phyloP scores from a whole-genome alignment of 2,113 vertebrate species.

The Myiagra hebetior region DNA sequence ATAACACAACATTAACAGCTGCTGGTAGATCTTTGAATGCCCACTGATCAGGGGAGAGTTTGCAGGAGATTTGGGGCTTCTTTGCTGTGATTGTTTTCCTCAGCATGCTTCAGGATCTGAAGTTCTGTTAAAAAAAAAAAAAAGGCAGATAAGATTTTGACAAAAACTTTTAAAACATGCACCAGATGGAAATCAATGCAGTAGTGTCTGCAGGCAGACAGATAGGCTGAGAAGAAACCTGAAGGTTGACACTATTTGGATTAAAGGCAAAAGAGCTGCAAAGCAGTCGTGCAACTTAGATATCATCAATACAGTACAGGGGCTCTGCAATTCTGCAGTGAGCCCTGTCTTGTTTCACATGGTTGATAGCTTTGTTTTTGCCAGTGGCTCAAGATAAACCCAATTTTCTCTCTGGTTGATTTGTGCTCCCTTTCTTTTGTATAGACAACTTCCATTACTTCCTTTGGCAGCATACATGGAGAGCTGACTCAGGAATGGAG shows the following conservation, averaged over 20 bases:
- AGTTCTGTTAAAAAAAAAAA: background rate
- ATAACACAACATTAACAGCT: constrained; percentile 35
- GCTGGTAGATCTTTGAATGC: constrained; percentile 25
- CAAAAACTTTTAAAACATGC: background rate
- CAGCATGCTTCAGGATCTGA: background rate
- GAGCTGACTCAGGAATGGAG: background rate
- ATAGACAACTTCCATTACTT: constrained; percentile 20
- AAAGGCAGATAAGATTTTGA: background rate
- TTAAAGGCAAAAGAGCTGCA: background rate
- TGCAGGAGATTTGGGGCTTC: constrained; percentile 21
- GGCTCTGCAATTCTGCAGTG: background rate
- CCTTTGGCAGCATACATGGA: background rate
- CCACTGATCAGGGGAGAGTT: background rate
- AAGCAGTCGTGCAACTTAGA: background rate
- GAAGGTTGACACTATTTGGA: background rate
- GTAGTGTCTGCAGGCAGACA: constrained; percentile 12
- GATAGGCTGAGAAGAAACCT: background rate
- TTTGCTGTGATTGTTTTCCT: constrained; percentile 42
- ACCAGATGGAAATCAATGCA: constrained; percentile 37
- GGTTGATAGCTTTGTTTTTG: background rate
- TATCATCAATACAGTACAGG: background rate
- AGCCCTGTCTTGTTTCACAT: background rate
- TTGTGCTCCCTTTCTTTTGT: constrained; percentile 12
- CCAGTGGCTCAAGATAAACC: background rate
- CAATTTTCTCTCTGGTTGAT: constrained; percentile 15